Evolutionary conservation across 2,888 invertebrate species (phyloP).

Genomic region (Lasioglossum marginatum): DNA sequence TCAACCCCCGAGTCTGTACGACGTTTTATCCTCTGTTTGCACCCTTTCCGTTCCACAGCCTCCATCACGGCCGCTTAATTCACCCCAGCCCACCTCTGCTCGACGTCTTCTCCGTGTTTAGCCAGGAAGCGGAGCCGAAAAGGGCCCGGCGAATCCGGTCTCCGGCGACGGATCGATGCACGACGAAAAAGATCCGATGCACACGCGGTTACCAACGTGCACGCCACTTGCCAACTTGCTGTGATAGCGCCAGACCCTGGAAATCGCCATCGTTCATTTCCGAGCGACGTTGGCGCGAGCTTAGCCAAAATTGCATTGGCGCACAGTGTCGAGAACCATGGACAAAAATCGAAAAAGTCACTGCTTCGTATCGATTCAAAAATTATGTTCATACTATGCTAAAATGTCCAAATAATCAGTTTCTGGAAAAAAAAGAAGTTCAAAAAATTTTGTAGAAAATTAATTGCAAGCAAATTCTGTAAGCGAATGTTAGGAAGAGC

Average conservation of each 20-base stretch:
- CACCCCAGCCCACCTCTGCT: slow-evolving; percentile 27
- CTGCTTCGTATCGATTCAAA: too few species aligned
- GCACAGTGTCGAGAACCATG: too few species aligned
- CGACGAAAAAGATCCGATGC: slow-evolving; percentile 14
- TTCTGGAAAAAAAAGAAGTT: too few species aligned
- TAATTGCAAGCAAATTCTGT: too few species aligned
- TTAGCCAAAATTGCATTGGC: neutral
- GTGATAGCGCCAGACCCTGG: neutral
- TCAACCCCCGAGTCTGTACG: slow-evolving; percentile 53
- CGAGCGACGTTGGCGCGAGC: neutral
- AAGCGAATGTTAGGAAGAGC: too few species aligned
- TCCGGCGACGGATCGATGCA: slow-evolving; percentile 23
- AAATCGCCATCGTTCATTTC: neutral
- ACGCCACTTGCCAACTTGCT: neutral
- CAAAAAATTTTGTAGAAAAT: too few species aligned
- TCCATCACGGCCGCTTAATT: slow-evolving; percentile 59
- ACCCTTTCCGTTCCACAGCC: slow-evolving; percentile 57
- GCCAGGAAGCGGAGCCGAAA: slow-evolving; percentile 54
- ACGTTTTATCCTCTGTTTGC: slow-evolving; percentile 69
- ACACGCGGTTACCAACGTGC: neutral
- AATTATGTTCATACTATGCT: too few species aligned
- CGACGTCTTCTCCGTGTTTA: slow-evolving; percentile 51
- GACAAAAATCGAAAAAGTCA: too few species aligned
- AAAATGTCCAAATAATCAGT: too few species aligned
- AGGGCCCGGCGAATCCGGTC: slow-evolving; percentile 21